Evolutionary conservation across 2,888 invertebrate genomes (phyloP).

Genomic region (Pyralis farinalis): DNA sequence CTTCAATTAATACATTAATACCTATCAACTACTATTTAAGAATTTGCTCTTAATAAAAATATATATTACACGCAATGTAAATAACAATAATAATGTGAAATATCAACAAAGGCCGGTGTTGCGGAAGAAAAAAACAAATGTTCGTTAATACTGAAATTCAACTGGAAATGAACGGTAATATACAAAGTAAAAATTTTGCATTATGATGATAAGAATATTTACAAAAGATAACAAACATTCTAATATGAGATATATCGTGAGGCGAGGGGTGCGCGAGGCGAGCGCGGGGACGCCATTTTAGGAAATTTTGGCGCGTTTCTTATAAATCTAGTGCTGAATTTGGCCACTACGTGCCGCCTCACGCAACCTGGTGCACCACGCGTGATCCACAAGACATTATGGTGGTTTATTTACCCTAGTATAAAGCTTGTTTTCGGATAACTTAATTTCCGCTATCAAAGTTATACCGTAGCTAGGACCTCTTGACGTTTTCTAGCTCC

Average conservation of each 20-base stretch:
- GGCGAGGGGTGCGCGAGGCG: constrained; percentile 32
- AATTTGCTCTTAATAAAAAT: constrained; percentile 78
- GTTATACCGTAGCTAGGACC: constrained; percentile 58
- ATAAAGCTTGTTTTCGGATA: constrained; percentile 73
- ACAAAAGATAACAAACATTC: constrained; percentile 68
- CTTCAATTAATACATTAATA: constrained; percentile 79
- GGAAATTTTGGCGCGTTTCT: background rate
- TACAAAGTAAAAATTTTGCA: constrained; percentile 51
- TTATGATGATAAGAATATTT: constrained; percentile 59
- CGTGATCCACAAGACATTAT: constrained; percentile 37
- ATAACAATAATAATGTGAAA: constrained; percentile 66
- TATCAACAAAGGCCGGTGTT: constrained; percentile 64
- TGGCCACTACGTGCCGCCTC: constrained; percentile 10
- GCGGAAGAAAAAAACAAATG: constrained; percentile 36
- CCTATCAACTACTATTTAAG: constrained; percentile 78
- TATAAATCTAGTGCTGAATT: background rate
- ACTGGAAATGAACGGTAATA: constrained; percentile 45
- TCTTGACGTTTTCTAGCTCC: constrained; percentile 61
- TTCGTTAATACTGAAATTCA: constrained; percentile 63
- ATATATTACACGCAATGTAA: constrained; percentile 76
- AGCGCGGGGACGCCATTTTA: constrained; percentile 16
- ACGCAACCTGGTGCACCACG: constrained; percentile 10
- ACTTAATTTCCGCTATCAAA: constrained; percentile 49
- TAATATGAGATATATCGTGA: constrained; percentile 41
- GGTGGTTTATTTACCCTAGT: constrained; percentile 56